Base-by-base conservation (phyloP, 1,140 invertebrate genomes). In the Augochlora pura region DNA sequence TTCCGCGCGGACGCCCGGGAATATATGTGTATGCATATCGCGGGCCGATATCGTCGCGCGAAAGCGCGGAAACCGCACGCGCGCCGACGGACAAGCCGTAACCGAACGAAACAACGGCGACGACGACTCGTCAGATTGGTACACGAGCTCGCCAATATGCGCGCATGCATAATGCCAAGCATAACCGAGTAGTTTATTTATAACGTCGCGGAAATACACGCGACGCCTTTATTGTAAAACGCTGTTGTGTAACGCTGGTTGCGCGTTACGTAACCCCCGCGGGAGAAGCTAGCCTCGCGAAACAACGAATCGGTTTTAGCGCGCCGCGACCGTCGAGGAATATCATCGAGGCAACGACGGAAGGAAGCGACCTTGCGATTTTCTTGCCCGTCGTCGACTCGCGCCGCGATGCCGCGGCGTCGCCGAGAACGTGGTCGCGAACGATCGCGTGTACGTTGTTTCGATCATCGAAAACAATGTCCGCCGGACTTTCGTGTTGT, bases 161-260 rank as follows among this genome's bases (percentile, higher is more conserved):
- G 87, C 83, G 83, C 84, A 87, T 91, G 83, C 87, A 90, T 90
- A 90, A 89, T 89, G 65, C 80, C 81, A 81, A 88, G 88, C 91
- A 91, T 91, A 92, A 91, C 85, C 86, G 84, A 90, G 85, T 87
- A 80, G 86, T 90, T 90, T 92, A 92, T 92, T 92, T 91, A 91
- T 91, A 92, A 87, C 87, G 63, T 71, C 81, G 83, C 83, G 86
- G 87, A 91, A 90, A 91, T 90, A 90, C 85, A 87, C 82, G 80
- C 84, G 82, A 75, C 84, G 86, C 83, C 87, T 91, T 86, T 92
- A 89, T 91, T 91, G 87, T 91, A 87, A 89, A 90, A 88, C 49
- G 49, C 49, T 60, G 80, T 92, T 92, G 82, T 88, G 88, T 88
- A 92, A 91, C 76, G 59, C 32, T 1, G 32, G 10, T 42, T 7